Evolutionary conservation across 2,888 invertebrate species (phyloP).

Genomic region (Lottia gigantea): DNA sequence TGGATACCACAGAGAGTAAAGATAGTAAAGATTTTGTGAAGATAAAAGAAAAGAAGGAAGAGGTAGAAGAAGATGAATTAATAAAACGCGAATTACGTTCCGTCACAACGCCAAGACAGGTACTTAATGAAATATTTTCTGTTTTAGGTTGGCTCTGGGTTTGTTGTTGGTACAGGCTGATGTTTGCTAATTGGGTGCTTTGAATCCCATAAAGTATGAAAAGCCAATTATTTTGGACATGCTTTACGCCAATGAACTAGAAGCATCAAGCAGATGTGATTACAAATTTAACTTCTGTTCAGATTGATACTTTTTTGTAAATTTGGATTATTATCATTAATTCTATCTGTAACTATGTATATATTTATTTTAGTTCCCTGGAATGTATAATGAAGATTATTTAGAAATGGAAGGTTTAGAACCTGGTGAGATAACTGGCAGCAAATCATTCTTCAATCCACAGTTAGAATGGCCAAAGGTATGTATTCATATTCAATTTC

Average conservation of each 20-base stretch:
- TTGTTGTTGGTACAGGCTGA: neutral
- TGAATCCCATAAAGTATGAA: no score
- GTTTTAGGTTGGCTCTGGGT: no score
- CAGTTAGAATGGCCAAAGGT: slow-evolving; percentile 57
- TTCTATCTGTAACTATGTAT: no score
- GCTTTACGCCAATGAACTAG: no score
- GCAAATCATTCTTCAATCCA: slow-evolving; percentile 31
- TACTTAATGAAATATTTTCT: neutral
- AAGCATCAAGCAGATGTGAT: no score
- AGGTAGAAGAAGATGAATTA: slow-evolving; percentile 20
- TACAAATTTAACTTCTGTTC: no score
- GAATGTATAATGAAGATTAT: slow-evolving; percentile 18
- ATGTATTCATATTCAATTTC: neutral
- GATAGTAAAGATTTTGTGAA: slow-evolving; percentile 25
- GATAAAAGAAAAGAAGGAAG: slow-evolving; percentile 26
- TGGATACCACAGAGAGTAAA: slow-evolving; percentile 20
- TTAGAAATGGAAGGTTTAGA: slow-evolving; percentile 36
- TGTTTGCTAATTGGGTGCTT: no score
- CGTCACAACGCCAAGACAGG: slow-evolving; percentile 8
- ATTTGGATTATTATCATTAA: no score
- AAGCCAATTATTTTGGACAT: no score
- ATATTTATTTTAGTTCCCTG: neutral
- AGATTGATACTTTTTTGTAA: no score
- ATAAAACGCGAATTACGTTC: slow-evolving; percentile 7
- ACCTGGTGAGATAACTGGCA: slow-evolving; percentile 35